These are phyloP conservation scores for Eristalis tenax DNA, from an alignment of 2,888 invertebrate genomes.

Conservation along the genomic window DNA sequence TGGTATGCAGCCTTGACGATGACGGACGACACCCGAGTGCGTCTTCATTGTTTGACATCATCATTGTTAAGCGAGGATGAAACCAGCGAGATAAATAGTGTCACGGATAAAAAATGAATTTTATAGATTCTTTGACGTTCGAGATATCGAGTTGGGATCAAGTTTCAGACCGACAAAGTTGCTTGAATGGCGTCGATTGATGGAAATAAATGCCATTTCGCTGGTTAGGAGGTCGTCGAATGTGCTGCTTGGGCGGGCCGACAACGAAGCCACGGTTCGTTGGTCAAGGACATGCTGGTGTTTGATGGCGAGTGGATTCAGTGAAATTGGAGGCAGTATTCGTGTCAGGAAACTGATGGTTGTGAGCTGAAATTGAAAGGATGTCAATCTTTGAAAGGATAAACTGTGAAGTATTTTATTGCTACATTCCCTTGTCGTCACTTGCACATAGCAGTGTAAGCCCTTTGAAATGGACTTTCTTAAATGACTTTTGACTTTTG, in stretches of 20 bases:
- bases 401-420: background rate
- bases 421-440: background rate
- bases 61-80: constrained; percentile 46
- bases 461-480: too few species aligned
- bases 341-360: background rate
- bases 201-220: constrained; percentile 23
- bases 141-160: constrained; percentile 14
- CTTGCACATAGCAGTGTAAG: background rate
- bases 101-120: constrained; percentile 44
- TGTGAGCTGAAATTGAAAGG: background rate
- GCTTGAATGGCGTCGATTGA: background rate
- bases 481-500: too few species aligned
- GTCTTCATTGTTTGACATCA: constrained; percentile 62
- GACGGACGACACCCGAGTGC: constrained; percentile 48
- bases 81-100: constrained; percentile 45
- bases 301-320: background rate
- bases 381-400: background rate
- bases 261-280: background rate
- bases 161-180: background rate
- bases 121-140: constrained; percentile 41
- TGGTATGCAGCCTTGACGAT: constrained; percentile 44
- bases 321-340: background rate
- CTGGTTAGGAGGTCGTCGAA: background rate
- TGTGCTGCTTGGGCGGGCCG: background rate
- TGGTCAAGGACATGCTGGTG: background rate